These are phyloP conservation scores for Drosophila falleni DNA, from an alignment of 2,888 invertebrate genomes.

Conservation along the genomic window DNA sequence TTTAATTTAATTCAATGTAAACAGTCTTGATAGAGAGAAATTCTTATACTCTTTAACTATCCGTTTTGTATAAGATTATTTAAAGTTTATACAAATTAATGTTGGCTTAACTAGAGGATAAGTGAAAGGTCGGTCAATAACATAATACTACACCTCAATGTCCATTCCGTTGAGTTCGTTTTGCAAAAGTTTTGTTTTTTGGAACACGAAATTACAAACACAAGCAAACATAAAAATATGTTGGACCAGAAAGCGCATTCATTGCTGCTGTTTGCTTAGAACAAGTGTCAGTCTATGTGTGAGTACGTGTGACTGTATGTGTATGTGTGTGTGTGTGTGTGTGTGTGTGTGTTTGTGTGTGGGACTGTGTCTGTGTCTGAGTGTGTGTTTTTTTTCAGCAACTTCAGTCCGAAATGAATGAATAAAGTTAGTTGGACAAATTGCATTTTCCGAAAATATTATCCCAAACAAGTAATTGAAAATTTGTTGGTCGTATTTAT, in stretches of 20 bases:
- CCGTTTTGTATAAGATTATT: not conserved
- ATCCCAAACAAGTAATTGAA: constrained; percentile 81
- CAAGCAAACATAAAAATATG: constrained; percentile 45
- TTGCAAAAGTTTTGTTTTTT: constrained; percentile 63
- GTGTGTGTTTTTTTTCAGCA: constrained; percentile 34
- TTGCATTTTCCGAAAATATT: constrained; percentile 81
- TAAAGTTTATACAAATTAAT: not conserved
- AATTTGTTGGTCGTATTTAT: constrained; percentile 76
- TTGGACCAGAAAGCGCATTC: constrained; percentile 53
- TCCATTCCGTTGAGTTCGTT: constrained; percentile 39
- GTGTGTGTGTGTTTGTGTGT: not conserved
- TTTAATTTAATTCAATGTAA: too few relatives aligned
- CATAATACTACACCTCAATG: not conserved
- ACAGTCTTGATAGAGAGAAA: too few relatives aligned
- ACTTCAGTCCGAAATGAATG: constrained; percentile 65
- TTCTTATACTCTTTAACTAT: too few relatives aligned
- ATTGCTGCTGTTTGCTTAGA: constrained; percentile 59
- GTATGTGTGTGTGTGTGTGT: constrained; percentile 8
- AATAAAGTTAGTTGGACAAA: constrained; percentile 81
- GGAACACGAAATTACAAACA: constrained; percentile 65
- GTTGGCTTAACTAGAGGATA: constrained; percentile 7
- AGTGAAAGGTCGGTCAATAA: constrained; percentile 5
- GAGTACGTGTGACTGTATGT: constrained; percentile 9
- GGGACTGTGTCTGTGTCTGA: not conserved
- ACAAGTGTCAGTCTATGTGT: constrained; percentile 39